Conservation (phyloP, 1,140 invertebrate genomes). For the Solen grandis region DNA sequence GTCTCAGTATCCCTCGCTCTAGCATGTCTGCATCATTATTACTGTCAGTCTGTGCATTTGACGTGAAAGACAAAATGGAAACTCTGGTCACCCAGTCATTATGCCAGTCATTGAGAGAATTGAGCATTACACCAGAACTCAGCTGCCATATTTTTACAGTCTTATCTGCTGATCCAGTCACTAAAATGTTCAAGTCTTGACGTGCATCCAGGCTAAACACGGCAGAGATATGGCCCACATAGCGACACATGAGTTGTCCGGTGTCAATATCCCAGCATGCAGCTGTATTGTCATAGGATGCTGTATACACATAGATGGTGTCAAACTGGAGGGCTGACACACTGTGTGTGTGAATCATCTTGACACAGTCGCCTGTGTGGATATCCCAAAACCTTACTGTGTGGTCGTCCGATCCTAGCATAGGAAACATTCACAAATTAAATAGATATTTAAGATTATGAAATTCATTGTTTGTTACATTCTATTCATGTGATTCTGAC, state of each 20-base stretch:
- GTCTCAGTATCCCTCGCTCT: slow-evolving; percentile 19
- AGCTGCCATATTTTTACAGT: slow-evolving; percentile 69
- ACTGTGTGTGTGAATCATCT: slow-evolving; percentile 68
- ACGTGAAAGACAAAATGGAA: slow-evolving; percentile 37
- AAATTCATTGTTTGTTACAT: no score
- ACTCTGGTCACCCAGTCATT: slow-evolving; percentile 52
- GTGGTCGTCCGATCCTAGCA: slow-evolving; percentile 69
- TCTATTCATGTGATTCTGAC: no score
- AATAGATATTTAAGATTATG: no score
- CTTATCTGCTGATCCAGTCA: slow-evolving; percentile 84
- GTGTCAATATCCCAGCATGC: slow-evolving; percentile 69
- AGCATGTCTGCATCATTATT: slow-evolving; percentile 9
- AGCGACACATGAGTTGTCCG: slow-evolving; percentile 59
- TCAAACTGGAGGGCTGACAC: slow-evolving; percentile 70
- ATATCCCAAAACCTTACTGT: slow-evolving; percentile 66
- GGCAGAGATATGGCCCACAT: slow-evolving; percentile 68
- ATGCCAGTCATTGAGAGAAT: slow-evolving; percentile 54
- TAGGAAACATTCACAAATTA: slow-evolving; percentile 20
- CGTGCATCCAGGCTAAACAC: slow-evolving; percentile 86
- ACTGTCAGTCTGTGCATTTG: neutral
- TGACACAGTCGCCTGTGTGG: slow-evolving; percentile 51
- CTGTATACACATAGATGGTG: slow-evolving; percentile 65
- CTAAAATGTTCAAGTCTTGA: slow-evolving; percentile 94
- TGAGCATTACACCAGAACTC: slow-evolving; percentile 54
- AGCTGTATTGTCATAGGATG: slow-evolving; percentile 71